phyloP scores from a whole-genome alignment of 2,113 vertebrate species.

The Malurus melanocephalus region DNA sequence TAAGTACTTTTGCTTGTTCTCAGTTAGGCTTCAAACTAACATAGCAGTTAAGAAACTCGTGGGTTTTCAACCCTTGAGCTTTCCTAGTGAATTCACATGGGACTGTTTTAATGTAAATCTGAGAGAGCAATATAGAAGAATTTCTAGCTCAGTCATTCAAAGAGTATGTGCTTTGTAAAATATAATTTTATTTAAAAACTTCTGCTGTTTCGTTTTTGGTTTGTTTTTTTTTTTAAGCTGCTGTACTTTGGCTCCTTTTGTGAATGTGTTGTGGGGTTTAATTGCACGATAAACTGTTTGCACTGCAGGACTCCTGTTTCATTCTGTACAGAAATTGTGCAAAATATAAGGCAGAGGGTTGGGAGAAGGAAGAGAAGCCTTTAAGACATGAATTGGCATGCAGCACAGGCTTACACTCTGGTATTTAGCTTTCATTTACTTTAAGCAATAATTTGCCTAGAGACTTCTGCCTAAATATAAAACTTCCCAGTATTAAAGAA shows the following conservation, averaged over 20 bases:
- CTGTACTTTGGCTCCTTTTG: background rate
- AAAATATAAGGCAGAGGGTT: background rate
- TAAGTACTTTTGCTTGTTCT: background rate
- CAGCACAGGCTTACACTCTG: background rate
- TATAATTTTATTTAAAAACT: background rate
- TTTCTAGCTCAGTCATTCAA: background rate
- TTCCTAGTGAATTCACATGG: background rate
- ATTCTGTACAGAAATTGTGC: background rate
- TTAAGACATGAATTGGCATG: background rate
- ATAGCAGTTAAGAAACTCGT: background rate
- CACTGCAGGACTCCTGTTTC: background rate
- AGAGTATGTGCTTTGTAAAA: background rate
- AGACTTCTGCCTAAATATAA: constrained; percentile 28
- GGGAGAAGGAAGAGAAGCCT: background rate
- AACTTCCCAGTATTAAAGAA: background rate
- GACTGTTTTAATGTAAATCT: background rate
- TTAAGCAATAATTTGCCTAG: constrained; percentile 11
- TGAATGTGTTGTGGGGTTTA: background rate
- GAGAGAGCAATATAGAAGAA: background rate
- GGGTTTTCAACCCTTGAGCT: background rate
- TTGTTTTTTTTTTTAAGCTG: background rate
- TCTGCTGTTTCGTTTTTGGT: background rate
- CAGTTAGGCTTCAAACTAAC: background rate
- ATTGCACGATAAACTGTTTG: background rate
- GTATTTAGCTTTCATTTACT: background rate